These are phyloP conservation scores for Radopholus similis DNA, from an alignment of 1,140 invertebrate genomes.

Conservation along the genomic window DNA sequence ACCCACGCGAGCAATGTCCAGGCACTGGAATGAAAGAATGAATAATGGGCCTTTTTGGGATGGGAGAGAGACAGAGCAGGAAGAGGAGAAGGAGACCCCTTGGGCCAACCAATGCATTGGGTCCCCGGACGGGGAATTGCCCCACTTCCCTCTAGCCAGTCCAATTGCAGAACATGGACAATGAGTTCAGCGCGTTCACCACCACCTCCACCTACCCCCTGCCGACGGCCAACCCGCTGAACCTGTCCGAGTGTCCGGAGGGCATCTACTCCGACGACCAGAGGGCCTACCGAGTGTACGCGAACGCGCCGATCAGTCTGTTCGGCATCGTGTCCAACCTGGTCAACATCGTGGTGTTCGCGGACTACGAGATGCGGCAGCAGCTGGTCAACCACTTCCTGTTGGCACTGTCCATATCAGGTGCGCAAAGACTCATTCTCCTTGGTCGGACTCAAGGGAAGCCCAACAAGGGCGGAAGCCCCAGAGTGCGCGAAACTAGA, in stretches of 20 bases:
- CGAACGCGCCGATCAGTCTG: conserved; percentile 53
- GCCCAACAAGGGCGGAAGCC: not conserved
- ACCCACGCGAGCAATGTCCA: too few species aligned
- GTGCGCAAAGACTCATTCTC: conserved; percentile 16
- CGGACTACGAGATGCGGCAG: conserved; percentile 52
- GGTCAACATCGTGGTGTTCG: conserved; percentile 56
- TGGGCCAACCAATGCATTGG: too few species aligned
- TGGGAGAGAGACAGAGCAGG: too few species aligned
- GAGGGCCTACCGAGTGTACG: conserved; percentile 37
- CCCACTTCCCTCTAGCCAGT: too few species aligned
- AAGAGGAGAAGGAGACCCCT: too few species aligned
- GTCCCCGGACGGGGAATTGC: too few species aligned
- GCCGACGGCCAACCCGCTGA: not conserved
- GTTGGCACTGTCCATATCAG: conserved; percentile 49
- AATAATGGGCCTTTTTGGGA: too few species aligned
- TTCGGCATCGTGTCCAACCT: conserved; percentile 56
- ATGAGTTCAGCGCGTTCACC: too few species aligned
- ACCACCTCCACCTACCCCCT: not conserved
- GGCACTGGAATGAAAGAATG: too few species aligned
- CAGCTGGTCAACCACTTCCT: conserved; percentile 57
- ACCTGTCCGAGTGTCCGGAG: conserved; percentile 31
- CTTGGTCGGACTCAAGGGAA: not conserved
- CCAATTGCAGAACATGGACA: too few species aligned
- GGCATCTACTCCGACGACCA: conserved; percentile 38
- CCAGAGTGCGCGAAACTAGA: too few species aligned